Percentiles rank a stretch among this genome's conserved stretches.
Evolutionary conservation across 1,140 invertebrate species (phyloP).

Genomic region (Ectropis grisescens): DNA sequence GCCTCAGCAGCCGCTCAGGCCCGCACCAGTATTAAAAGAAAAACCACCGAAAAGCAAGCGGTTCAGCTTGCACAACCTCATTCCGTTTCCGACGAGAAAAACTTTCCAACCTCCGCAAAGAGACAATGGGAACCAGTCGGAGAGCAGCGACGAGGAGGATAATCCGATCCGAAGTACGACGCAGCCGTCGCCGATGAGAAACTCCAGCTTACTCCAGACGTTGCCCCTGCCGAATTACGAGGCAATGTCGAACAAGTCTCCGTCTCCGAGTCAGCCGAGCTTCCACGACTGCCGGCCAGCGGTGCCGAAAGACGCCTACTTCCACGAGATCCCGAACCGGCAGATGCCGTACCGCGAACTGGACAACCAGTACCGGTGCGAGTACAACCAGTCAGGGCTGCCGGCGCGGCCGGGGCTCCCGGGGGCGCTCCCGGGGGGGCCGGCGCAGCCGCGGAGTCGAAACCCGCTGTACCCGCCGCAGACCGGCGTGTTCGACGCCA

Average conservation of each 20-base stretch:
- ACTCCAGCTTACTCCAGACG: slow-evolving; percentile 67
- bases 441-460: slow-evolving; percentile 45
- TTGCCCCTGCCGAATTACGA: slow-evolving; percentile 68
- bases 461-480: slow-evolving; percentile 60
- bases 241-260: slow-evolving; percentile 64
- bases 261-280: slow-evolving; percentile 36
- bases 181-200: slow-evolving; percentile 68
- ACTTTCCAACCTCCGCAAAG: slow-evolving; percentile 59
- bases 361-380: slow-evolving; percentile 36
- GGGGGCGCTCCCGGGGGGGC: slow-evolving; percentile 33
- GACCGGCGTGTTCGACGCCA: slow-evolving; percentile 60
- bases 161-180: slow-evolving; percentile 62
- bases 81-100: slow-evolving; percentile 65
- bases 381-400: slow-evolving; percentile 41
- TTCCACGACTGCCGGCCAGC: slow-evolving; percentile 41
- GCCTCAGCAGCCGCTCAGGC: slow-evolving; percentile 55
- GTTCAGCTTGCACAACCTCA: slow-evolving; percentile 66
- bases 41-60: slow-evolving; percentile 64
- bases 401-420: slow-evolving; percentile 34
- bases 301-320: slow-evolving; percentile 74
- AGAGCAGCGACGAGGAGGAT: slow-evolving; percentile 73
- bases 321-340: slow-evolving; percentile 71
- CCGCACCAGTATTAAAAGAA: slow-evolving; percentile 55
- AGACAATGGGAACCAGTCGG: slow-evolving; percentile 65
- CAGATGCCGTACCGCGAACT: slow-evolving; percentile 46